Evolutionary conservation across 2,888 invertebrate genomes (phyloP), one percentile per base, ranked within the genome.

Genomic region (Zygaena filipendulae): DNA sequence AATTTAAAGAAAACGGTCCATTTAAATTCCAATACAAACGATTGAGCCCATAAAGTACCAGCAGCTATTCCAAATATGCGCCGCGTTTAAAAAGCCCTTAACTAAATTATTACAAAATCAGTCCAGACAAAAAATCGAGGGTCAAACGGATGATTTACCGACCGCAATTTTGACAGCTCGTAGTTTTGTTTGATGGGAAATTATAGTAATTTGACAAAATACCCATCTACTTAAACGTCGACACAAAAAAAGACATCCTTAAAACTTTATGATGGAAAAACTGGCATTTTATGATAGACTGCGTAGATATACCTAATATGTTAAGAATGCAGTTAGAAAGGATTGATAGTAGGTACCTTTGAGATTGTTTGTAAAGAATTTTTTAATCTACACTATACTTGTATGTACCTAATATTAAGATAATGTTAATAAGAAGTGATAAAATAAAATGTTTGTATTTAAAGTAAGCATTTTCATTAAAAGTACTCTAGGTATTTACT

Each of bases 151-250:
- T 77, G 77, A 77, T 77, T 67, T 72, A 79, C 72, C 57, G 69
- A 64, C 70, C 67, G 75, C 77, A 75, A 56, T 66, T 63, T 55
- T 70, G 77, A 79, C 77, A 75, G 77, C 54, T 67, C 62, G 59
- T 72, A 74, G 72, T 75, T 75, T 69, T 67, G 67, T 71, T 66
- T 64, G 61, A 58, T 61, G 59, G n/a, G 52, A 69, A 77, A 79
- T 79, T 77, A 79, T 74, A 75, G 77, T 77, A 67, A 79, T 77
- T 75, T 74, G 57, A 70, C 66, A 64, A 67, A 74, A 74, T 59
- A 69, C 51, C 63, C 66, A 68, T 75, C 66, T 70, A 69, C 69
- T 74, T 74, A 67, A 74, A 69, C 59, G 67, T 45, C 45, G 52
- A 38, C 36, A 47, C 45, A 52, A 59, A 66, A 66, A 62, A 16